Percentiles rank a stretch among this genome's conserved stretches.
Evolutionary conservation across 2,113 vertebrate species (phyloP).

Genomic region (Zingel zingel): DNA sequence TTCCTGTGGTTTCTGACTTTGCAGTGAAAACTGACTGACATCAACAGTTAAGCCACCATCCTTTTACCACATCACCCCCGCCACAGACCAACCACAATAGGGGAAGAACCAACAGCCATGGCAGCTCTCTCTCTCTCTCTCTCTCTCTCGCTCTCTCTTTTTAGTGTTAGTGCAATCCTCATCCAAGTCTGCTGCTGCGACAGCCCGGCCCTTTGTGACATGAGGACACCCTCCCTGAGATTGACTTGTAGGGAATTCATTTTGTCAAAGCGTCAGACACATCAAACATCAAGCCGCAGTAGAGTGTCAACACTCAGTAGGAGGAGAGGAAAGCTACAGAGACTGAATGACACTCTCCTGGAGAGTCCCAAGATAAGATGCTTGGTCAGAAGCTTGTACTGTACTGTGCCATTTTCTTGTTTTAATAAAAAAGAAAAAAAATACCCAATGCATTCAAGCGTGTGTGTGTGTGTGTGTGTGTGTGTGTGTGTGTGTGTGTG

Average conservation of each 20-base stretch:
- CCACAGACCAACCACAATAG: conserved; percentile 4
- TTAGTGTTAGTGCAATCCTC: neutral
- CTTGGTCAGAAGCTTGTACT: conserved; percentile 14
- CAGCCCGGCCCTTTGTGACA: conserved; percentile 54
- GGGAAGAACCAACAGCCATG: conserved; percentile 30
- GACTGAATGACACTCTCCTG: conserved; percentile 41
- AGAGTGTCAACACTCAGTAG: conserved; percentile 33
- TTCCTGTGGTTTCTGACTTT: conserved; percentile 13
- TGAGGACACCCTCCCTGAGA: conserved; percentile 34
- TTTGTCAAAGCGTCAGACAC: conserved; percentile 67
- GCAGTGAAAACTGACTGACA: neutral
- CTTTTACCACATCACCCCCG: neutral
- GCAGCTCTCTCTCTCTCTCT: conserved; percentile 33
- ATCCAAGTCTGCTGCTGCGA: conserved; percentile 29
- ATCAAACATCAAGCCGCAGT: conserved; percentile 44
- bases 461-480: neutral
- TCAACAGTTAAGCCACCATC: conserved; percentile 17
- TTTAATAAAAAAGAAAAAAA: neutral
- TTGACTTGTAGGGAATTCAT: conserved; percentile 45
- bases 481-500: too few relatives aligned
- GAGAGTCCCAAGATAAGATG: neutral
- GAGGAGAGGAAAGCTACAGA: conserved; percentile 13
- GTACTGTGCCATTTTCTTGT: neutral
- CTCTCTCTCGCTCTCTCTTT: conserved; percentile 22
- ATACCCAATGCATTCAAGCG: neutral